Evolutionary conservation across 2,888 invertebrate species (phyloP), one percentile per base, ranked within the genome.

Genomic region (Pimpla rufipes): DNA sequence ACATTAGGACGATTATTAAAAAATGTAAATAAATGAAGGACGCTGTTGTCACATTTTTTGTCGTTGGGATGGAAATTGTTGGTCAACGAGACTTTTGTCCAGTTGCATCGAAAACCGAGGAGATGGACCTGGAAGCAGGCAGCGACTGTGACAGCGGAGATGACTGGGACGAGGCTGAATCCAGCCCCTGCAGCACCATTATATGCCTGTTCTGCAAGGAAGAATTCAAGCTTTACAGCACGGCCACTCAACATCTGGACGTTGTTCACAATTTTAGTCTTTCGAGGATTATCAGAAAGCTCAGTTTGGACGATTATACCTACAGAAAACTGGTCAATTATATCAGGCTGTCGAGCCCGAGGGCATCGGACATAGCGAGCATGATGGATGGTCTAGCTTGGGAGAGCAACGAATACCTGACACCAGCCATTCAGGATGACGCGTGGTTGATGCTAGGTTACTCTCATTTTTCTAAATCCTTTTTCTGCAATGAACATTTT

Each of bases 321-420:
- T 97, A 96, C 87, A 96, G 97, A 35, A 97, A 97, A 92, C 93
- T 98, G 89, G 95, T 98, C 0, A 98, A 98, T 93, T 98, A 96
- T 89, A 96, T 98, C 83, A 95, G 97, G 88, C 94, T 93, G 13
- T 94, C 95, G 71, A 95, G 95, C 84, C 94, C 96, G 0, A 93
- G 93, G 68, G 93, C 96, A 0, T 94, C 95, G 81, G 94, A 95
- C 57, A 92, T 96, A 57, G 94, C 95, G 86, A 93, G 40, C 50
- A 81, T 93, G 6, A 91, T 95, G 16, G 93, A 94, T 62, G 92
- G 93, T 82, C 93, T 94, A 1, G 91, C 95, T 5, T 98, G 98
- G 98, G 94, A 95, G 11, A 95, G 96, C 88, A 97, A 98, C 76
- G 95, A 95, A 87, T 98, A 97, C 92, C 94, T 98, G 79, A 96